Percentiles rank a stretch among this genome's conserved stretches.
These are phyloP conservation scores for Drosophila diplacantha DNA, from an alignment of 2,888 invertebrate genomes.

Conservation along the genomic window DNA sequence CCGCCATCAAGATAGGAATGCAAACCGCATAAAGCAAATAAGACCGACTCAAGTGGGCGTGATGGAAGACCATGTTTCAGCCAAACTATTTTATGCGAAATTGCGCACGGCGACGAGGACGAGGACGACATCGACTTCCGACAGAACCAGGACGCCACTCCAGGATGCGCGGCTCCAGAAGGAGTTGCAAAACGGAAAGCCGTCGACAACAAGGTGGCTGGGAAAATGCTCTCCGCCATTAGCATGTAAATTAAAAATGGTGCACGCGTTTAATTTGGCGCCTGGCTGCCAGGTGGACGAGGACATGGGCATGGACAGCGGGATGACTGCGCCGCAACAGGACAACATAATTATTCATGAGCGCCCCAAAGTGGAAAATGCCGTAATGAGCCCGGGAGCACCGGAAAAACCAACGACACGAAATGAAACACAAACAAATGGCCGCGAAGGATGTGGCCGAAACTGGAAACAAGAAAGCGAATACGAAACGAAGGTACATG, in stretches of 20 bases:
- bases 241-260: conserved; percentile 65
- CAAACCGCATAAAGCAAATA: conserved; percentile 30
- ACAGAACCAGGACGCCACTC: conserved; percentile 20
- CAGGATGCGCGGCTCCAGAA: conserved; percentile 6
- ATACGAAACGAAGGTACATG: conserved; percentile 24
- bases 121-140: conserved; percentile 33
- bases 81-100: conserved; percentile 39
- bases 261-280: conserved; percentile 56
- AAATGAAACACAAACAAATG: conserved; percentile 50
- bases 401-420: conserved; percentile 44
- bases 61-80: conserved; percentile 43
- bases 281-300: conserved; percentile 32
- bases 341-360: conserved; percentile 66
- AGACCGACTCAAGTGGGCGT: conserved; percentile 42
- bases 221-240: conserved; percentile 55
- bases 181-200: conserved; percentile 25
- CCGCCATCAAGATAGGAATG: conserved; percentile 37
- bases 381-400: conserved; percentile 55
- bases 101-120: conserved; percentile 16
- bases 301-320: conserved; percentile 18
- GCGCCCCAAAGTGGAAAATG: conserved; percentile 60
- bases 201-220: conserved; percentile 41
- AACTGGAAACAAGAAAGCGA: conserved; percentile 14
- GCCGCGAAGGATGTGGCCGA: conserved; percentile 26
- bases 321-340: conserved; percentile 41